Evolutionary conservation across 2,797 vertebrate species (phyloP), one percentile per base, ranked within the genome.

Genomic region (Aphelocoma californica): DNA sequence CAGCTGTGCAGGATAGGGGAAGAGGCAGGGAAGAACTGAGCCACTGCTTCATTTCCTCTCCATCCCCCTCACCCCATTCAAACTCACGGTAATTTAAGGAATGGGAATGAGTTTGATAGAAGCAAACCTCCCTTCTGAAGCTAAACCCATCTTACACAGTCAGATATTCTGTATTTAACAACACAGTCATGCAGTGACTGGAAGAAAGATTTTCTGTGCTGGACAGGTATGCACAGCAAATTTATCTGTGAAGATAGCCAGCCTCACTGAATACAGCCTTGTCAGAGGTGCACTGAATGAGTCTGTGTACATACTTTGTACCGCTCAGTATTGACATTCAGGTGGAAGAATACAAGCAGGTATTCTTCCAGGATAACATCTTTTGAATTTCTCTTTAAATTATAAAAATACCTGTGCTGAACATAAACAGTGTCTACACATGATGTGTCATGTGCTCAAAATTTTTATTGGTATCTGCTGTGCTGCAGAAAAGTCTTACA

Each of bases 321-420:
- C n/a, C 3, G 32, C 53, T 58, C 42, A 45, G 20, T 42, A 42
- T 26, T 57, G 51, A 62, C 61, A 64, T 50, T 24, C n/a, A 71
- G 25, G 32, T 47, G 28, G 45, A 89, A 70, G 38, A 71, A 66
- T 78, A 34, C 10, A 70, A 66, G 62, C 31, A 26, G 18, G 7
- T 51, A 44, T 79, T 66, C 31, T 70, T 54, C 42, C 40, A 51
- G 42, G 61, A 61, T 31, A 85, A 31, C 6, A 29, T 28, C 19
- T 91, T 87, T 77, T 48, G 42, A 80, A 77, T 73, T 48, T n/a
- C 29, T 40, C 19, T 87, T 92, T 87, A 80, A 87, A 53, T 71
- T 60, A 57, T 89, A 74, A 92, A 93, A 92, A 86, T 51, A 57
- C 18, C 15, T 57, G 9, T 47, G 23, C 45, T 78, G 61, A 92